Evolutionary conservation across 2,888 invertebrate species (phyloP), one percentile per base, ranked within the genome.

Genomic region (Cataglyphis rosenhaueri): DNA sequence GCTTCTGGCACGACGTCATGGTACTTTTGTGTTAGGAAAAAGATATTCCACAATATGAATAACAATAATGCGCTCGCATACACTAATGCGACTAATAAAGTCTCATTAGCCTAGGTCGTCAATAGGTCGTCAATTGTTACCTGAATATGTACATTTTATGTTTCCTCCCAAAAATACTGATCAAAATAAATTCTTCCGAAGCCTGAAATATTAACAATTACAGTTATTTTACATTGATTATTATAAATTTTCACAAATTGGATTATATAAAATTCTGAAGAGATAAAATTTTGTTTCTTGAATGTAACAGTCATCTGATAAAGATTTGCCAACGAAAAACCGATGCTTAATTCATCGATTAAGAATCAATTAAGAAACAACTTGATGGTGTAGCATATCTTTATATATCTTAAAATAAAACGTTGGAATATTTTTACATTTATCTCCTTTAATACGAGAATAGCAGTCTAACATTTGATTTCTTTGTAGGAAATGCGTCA

Each of bases 401-500:
- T 15, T 65, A 38, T 68, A 18, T 25, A 38, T 52, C 8, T 52
- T 5, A 68, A 68, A 25, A 57, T 66, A 35, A 57, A 41, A 78
- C 35, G 59, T 59, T 79, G 8, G 59, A 21, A 59, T 59, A 79
- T 61, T 32, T 10, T 38, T 83, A 52, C n/a, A 52, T 78, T 74
- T 71, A 41, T 29, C 66, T 70, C 57, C 83, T 66, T 73, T 88
- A 82, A 81, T 85, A 57, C 74, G 76, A 41, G 75, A 41, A 4
- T 83, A 52, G 48, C 48, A 82, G 71, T 89, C 91, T 92, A 92
- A 93, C 87, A 86, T 85, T 44, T 82, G 75, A 86, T 94, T 93
- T 93, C 92, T 94, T 94, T 93, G 89, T 93, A 95, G 95, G 94
- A 89, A 93, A 92, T 90, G 93, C 93, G 81, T 92, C 93, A 87